These are phyloP conservation scores for Cotesia congregata DNA, from an alignment of 2,888 invertebrate genomes.

Conservation along the genomic window DNA sequence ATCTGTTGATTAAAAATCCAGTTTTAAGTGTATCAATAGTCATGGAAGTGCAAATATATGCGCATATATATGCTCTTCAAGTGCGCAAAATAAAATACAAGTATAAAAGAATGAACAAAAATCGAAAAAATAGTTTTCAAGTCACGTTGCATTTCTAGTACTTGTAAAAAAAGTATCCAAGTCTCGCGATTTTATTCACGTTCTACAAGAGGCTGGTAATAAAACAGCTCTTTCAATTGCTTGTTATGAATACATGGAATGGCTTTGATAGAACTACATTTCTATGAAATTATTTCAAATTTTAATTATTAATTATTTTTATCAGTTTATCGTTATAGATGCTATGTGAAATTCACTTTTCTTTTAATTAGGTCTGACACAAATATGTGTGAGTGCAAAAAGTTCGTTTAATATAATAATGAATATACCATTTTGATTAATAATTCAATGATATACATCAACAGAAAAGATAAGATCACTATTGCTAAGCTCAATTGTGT, in stretches of 20 bases:
- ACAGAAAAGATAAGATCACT: no score
- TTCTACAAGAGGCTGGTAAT: slow-evolving; percentile 9
- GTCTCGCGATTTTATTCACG: slow-evolving; percentile 44
- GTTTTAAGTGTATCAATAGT: slow-evolving; percentile 28
- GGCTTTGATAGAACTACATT: slow-evolving; percentile 5
- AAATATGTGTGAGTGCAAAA: neutral
- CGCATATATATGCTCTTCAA: slow-evolving; percentile 6
- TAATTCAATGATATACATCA: no score
- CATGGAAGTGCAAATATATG: slow-evolving; percentile 14
- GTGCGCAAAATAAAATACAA: slow-evolving; percentile 17
- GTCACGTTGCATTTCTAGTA: slow-evolving; percentile 40
- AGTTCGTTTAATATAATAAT: neutral
- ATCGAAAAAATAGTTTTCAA: slow-evolving; percentile 20
- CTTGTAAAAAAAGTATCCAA: slow-evolving; percentile 24
- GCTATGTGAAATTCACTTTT: neutral
- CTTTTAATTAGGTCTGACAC: neutral
- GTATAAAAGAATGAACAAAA: slow-evolving; percentile 1
- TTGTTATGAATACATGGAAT: neutral
- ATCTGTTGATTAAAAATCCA: slow-evolving; percentile 69
- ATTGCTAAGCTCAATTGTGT: no score
- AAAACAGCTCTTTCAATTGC: slow-evolving; percentile 19
- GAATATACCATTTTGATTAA: no score
- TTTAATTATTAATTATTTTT: neutral
- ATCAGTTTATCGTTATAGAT: neutral
- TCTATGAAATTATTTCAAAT: neutral